Conservation (phyloP, 2,888 invertebrate genomes). For the Cryptops parisi region DNA sequence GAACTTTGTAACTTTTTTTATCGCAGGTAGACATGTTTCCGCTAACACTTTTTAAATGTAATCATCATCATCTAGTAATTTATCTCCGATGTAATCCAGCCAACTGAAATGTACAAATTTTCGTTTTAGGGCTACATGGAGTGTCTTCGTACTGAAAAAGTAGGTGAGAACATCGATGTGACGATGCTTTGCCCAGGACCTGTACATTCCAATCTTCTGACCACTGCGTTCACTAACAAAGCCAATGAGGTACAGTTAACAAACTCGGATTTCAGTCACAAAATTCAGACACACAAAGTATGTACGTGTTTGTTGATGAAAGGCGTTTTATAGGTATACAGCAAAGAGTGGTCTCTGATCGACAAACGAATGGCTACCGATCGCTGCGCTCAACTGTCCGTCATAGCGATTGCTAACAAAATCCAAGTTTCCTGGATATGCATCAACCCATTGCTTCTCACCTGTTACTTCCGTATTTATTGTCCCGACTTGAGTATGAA, state of each 20-base stretch:
- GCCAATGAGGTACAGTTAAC: constrained; percentile 46
- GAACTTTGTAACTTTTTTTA: too few relatives aligned
- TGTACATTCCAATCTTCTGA: constrained; percentile 50
- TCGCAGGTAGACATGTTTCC: too few relatives aligned
- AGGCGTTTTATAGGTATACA: background rate
- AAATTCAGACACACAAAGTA: too few relatives aligned
- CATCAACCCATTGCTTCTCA: constrained; percentile 24
- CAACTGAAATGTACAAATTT: constrained; percentile 7
- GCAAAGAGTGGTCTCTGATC: background rate
- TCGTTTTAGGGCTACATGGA: constrained; percentile 53
- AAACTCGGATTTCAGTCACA: too few relatives aligned
- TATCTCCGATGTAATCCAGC: too few relatives aligned
- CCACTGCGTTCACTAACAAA: constrained; percentile 50
- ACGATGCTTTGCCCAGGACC: constrained; percentile 64
- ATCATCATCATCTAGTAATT: too few relatives aligned
- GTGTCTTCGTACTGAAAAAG: constrained; percentile 44
- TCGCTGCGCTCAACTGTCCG: constrained; percentile 27
- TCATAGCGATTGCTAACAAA: constrained; percentile 29
- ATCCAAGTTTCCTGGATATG: constrained; percentile 30
- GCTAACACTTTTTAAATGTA: too few relatives aligned
- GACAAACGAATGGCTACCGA: constrained; percentile 24
- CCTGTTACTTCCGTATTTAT: constrained; percentile 26
- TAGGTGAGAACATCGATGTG: constrained; percentile 43
- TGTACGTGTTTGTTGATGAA: background rate
- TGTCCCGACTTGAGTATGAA: constrained; percentile 16